These are phyloP conservation scores for Chiloscyllium plagiosum DNA, from an alignment of 2,113 vertebrate genomes.

Conservation along the genomic window DNA sequence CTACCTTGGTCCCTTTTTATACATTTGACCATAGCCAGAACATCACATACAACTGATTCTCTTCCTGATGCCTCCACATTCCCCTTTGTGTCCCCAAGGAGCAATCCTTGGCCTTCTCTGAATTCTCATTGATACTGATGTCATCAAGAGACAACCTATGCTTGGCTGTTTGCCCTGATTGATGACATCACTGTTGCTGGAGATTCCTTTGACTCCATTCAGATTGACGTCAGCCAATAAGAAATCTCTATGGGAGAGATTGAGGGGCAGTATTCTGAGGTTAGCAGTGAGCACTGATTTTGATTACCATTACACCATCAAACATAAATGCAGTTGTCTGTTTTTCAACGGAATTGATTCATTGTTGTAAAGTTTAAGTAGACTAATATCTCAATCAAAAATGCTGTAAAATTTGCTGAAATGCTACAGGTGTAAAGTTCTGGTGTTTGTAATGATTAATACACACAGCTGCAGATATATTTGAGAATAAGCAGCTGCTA, in stretches of 20 bases:
- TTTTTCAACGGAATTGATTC: neutral
- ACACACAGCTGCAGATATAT: neutral
- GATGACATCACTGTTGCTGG: no score
- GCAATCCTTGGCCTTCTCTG: neutral
- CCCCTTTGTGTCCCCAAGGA: neutral
- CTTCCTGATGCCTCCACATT: neutral
- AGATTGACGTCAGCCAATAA: no score
- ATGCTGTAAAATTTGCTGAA: no score
- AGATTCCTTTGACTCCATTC: no score
- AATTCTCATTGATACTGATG: neutral
- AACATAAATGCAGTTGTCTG: no score
- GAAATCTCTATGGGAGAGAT: no score
- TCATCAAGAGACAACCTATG: neutral
- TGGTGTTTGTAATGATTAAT: neutral
- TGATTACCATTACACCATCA: neutral
- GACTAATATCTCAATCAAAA: neutral
- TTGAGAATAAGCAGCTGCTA: no score
- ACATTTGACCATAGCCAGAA: no score
- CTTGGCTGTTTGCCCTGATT: neutral
- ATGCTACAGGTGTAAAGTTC: neutral
- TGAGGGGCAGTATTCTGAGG: no score
- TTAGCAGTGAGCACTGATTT: no score
- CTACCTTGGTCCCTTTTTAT: neutral
- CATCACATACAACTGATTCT: neutral
- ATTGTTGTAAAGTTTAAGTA: neutral